phyloP scores from a whole-genome alignment of 2,113 vertebrate species.

The Myotis yumanensis region DNA sequence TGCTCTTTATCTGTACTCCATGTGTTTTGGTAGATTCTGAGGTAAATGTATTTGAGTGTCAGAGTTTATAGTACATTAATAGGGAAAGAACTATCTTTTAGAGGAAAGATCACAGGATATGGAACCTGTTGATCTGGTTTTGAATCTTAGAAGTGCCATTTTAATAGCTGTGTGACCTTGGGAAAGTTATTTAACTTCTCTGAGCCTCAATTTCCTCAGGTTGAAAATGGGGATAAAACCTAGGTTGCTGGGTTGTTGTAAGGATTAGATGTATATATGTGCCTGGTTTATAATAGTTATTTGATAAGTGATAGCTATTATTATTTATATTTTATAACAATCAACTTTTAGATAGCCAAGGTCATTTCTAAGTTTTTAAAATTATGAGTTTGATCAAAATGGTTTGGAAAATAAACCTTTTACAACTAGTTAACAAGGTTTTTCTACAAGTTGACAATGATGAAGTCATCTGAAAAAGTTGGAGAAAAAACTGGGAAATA shows the following conservation, averaged over 20 bases:
- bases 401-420: slow-evolving; percentile 70
- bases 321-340: slow-evolving; percentile 18
- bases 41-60: slow-evolving; percentile 79
- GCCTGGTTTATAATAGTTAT: not conserved
- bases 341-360: slow-evolving; percentile 78
- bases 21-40: slow-evolving; percentile 71
- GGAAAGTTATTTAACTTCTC: slow-evolving; percentile 36
- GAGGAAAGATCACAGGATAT: not conserved
- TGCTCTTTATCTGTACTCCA: slow-evolving; percentile 60
- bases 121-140: slow-evolving; percentile 8
- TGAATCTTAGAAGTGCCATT: not conserved
- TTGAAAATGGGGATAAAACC: not conserved
- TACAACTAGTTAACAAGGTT: slow-evolving; percentile 58
- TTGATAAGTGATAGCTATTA: slow-evolving; percentile 68
- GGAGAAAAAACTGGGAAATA: slow-evolving; percentile 81
- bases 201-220: slow-evolving; percentile 22
- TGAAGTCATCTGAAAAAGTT: slow-evolving; percentile 76
- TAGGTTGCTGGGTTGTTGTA: not conserved
- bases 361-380: slow-evolving; percentile 72
- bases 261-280: not conserved
- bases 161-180: slow-evolving; percentile 42
- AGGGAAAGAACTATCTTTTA: not conserved
- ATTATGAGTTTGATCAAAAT: slow-evolving; percentile 76
- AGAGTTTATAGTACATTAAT: slow-evolving; percentile 34
- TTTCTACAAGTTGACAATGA: slow-evolving; percentile 78